Percentiles rank a stretch among this genome's conserved stretches.
Evolutionary conservation across 2,888 invertebrate genomes (phyloP).

Genomic region (Nemotelus pantherinus): DNA sequence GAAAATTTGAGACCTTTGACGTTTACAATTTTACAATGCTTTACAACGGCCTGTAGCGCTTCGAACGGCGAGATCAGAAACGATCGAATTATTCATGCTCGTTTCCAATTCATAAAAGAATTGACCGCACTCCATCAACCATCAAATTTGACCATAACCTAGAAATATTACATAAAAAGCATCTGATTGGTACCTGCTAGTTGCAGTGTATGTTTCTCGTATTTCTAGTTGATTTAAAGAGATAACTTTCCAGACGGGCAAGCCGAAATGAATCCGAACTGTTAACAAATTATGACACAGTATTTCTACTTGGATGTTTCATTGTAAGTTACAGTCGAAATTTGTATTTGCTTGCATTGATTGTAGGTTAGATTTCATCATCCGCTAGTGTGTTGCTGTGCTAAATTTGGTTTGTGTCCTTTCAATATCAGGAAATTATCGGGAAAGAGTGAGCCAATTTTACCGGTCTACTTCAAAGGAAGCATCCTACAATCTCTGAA

Average conservation of each 20-base stretch:
- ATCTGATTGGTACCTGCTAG: neutral
- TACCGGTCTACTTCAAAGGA: slow-evolving; percentile 68
- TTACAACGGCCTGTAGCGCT: neutral
- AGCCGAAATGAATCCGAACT: slow-evolving; percentile 5
- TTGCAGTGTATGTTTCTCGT: slow-evolving; percentile 4
- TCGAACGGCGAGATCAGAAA: neutral
- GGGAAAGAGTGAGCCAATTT: slow-evolving; percentile 49
- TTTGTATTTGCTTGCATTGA: neutral
- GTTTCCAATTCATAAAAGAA: slow-evolving; percentile 2
- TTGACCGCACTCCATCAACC: slow-evolving; percentile 13
- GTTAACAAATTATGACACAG: slow-evolving; percentile 57
- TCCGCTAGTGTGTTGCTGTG: neutral
- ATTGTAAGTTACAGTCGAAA: slow-evolving; percentile 65
- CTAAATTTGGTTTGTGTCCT: slow-evolving; percentile 1
- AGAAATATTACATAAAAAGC: slow-evolving; percentile 32
- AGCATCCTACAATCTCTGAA: slow-evolving; percentile 68
- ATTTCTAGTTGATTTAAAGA: neutral
- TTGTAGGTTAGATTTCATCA: slow-evolving; percentile 39
- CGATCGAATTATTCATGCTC: neutral
- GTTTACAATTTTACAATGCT: neutral
- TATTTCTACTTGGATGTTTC: slow-evolving; percentile 69
- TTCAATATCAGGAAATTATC: slow-evolving; percentile 43
- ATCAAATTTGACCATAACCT: slow-evolving; percentile 40
- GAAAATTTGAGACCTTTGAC: neutral
- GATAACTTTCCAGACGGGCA: neutral